Conservation (phyloP, 2,888 invertebrate species). For the Dynastes tityus region DNA sequence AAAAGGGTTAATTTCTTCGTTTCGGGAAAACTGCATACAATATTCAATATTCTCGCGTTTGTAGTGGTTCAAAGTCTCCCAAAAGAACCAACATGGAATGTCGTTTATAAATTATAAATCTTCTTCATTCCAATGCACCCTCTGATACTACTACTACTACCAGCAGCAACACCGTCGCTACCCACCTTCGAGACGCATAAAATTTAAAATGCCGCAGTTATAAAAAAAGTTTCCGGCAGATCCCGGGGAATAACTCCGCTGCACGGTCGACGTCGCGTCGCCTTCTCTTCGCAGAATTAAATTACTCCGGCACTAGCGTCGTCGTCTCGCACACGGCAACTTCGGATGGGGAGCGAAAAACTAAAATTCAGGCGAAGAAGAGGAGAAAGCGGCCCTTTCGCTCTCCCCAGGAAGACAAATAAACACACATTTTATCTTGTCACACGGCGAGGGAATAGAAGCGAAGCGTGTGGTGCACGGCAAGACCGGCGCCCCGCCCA, state of each 20-base stretch:
- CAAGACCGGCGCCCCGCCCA: background rate
- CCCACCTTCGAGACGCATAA: conserved; percentile 25
- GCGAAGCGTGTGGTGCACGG: background rate
- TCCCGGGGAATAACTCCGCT: conserved; percentile 11
- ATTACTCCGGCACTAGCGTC: conserved; percentile 15
- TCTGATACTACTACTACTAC: background rate
- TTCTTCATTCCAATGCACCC: background rate
- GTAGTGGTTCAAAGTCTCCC: too few species aligned
- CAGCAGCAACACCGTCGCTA: background rate
- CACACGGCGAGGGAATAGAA: conserved; percentile 22
- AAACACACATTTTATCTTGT: conserved; percentile 46
- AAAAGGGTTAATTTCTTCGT: too few species aligned
- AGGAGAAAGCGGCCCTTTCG: background rate
- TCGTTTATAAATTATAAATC: conserved; percentile 10
- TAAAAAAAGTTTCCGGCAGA: conserved; percentile 26
- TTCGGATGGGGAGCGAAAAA: conserved; percentile 9
- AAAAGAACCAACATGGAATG: background rate
- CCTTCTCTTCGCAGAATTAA: conserved; percentile 24
- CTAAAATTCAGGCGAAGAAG: conserved; percentile 32
- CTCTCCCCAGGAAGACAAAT: conserved; percentile 43
- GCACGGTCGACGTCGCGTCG: conserved; percentile 13
- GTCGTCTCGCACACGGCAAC: background rate
- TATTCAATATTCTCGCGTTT: too few species aligned
- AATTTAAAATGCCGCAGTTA: conserved; percentile 37
- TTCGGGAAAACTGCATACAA: too few species aligned